Base-by-base conservation (phyloP, 2,113 vertebrate species). In the Tetrao urogallus region DNA sequence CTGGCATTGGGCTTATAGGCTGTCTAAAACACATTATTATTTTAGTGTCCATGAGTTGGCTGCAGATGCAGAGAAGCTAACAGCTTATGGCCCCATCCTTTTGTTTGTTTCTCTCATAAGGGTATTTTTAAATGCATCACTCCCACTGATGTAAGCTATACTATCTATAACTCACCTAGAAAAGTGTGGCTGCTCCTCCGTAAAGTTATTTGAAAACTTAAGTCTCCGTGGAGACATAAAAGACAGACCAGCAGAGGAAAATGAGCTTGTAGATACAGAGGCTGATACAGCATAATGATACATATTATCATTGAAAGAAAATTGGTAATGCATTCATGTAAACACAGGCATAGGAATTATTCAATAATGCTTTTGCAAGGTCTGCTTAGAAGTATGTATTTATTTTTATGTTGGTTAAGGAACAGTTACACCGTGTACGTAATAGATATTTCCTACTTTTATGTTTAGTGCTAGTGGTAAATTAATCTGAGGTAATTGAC, bases 401-500 rank as follows among this genome's bases (percentile, higher is more conserved):
- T 64, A 48, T 76, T 94, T 64, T 89, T 80, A 17, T 83, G 18
- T 72, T 80, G 10, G n/a, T 40, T 82, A 25, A 47, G 15, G 48
- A 67, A 45, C 32, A 50, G 8, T n/a, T 74, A 38, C 32, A 30
- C 73, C 73, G 16, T n/a, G 48, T 67, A 38, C 48, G 4, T 75
- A 42, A 54, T 42, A 78, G 28, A 17, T 43, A 47, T 34, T 86
- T 82, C 79, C 27, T 91, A 34, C 25, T 25, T 82, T 82, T 75
- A 7, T 67, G 56, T 84, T 94, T 70, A 70, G 43, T 54, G 86
- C n/a, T 86, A 72, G 38, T 21, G 25, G 42, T 81, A 82, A 78
- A 85, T 88, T 86, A 82, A 85, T 92, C 42, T 82, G 40, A 75
- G 60, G 25, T 91, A 84, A 77, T 73, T 93, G 56, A 32, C 67